Evolutionary conservation across 2,888 invertebrate genomes (phyloP).

Genomic region (Diloba caeruleocephala): DNA sequence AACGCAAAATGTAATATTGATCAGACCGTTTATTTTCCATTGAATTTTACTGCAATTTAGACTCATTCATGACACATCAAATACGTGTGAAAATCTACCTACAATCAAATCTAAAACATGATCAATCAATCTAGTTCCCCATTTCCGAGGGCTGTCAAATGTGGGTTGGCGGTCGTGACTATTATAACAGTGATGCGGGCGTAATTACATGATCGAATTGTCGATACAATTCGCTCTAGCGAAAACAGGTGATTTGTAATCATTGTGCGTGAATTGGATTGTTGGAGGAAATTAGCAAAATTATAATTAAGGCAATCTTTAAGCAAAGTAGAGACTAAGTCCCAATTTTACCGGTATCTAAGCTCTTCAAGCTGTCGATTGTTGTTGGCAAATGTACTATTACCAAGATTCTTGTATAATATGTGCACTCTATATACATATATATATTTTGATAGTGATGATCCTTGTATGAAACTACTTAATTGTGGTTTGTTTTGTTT

Average conservation of each 20-base stretch:
- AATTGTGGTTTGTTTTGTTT: no score
- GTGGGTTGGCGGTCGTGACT: slow-evolving; percentile 25
- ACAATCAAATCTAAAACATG: slow-evolving; percentile 30
- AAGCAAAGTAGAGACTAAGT: no score
- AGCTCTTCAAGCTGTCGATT: no score
- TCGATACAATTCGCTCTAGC: slow-evolving; percentile 22
- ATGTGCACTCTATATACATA: no score
- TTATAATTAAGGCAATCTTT: neutral
- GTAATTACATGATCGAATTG: slow-evolving; percentile 34
- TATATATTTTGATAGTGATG: no score
- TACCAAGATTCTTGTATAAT: no score
- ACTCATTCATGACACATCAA: slow-evolving; percentile 21
- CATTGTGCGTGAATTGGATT: slow-evolving; percentile 17
- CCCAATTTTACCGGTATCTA: no score
- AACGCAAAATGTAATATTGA: neutral
- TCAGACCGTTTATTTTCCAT: neutral
- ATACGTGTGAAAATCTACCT: slow-evolving; percentile 16
- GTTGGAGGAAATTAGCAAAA: slow-evolving; percentile 5
- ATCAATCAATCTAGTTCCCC: slow-evolving; percentile 39
- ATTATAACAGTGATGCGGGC: slow-evolving; percentile 31
- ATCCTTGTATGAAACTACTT: no score
- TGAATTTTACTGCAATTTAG: slow-evolving; percentile 30
- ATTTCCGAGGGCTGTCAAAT: slow-evolving; percentile 32
- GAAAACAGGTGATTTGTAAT: slow-evolving; percentile 30
- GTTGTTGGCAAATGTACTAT: no score